Conservation (phyloP, 2,888 invertebrate species). For the Rotaria sp. region DNA sequence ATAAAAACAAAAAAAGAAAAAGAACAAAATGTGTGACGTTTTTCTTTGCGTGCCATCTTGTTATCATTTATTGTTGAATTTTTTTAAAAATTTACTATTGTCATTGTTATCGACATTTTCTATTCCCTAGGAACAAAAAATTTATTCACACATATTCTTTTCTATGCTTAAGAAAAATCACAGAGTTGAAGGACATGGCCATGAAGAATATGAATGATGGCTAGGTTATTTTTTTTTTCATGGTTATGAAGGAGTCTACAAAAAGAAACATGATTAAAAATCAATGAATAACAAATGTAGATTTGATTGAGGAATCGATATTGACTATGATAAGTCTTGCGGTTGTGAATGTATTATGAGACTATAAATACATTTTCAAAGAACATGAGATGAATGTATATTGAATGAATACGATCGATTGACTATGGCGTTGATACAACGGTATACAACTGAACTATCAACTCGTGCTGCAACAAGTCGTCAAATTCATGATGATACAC, state of each 20-base stretch:
- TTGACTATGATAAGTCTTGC: background rate
- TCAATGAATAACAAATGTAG: background rate
- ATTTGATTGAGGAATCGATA: background rate
- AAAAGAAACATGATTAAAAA: background rate
- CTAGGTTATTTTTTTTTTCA: background rate
- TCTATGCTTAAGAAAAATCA: background rate
- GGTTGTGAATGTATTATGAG: background rate
- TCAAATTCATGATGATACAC: background rate
- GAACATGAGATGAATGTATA: background rate
- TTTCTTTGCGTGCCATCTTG: conserved; percentile 10
- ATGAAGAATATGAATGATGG: background rate
- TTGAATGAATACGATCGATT: background rate
- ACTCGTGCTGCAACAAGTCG: background rate
- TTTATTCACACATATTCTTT: background rate
- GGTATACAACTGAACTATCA: background rate
- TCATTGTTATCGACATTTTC: background rate
- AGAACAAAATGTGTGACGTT: background rate
- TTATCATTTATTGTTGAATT: conserved; percentile 15
- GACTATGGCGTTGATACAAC: conserved; percentile 14
- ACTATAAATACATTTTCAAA: background rate
- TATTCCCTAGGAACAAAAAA: conserved; percentile 7
- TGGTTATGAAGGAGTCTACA: background rate
- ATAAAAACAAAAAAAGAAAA: background rate
- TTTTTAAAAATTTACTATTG: background rate
- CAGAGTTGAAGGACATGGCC: background rate